These are phyloP conservation scores for Rhinichthys klamathensis DNA, from an alignment of 2,113 vertebrate species.

Conservation along the genomic window DNA sequence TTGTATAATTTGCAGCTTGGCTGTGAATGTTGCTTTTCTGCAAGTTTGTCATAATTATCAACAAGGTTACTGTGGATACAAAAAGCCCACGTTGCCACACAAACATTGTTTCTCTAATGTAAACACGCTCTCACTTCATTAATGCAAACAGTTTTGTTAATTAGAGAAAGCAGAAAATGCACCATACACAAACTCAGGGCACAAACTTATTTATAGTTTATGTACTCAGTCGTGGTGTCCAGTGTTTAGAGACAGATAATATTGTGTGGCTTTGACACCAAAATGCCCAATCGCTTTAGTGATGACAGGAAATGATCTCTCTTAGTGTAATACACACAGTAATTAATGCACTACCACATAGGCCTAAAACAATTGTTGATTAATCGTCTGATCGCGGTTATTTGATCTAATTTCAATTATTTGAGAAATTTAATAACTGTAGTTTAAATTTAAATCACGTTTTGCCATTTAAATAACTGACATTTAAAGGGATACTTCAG, in stretches of 20 bases:
- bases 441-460: not conserved
- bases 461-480: not conserved
- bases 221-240: not conserved
- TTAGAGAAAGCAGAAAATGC: conserved; percentile 4
- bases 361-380: not conserved
- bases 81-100: not conserved
- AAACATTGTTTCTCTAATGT: conserved; percentile 21
- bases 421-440: not conserved
- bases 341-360: not conserved
- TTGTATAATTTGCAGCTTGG: conserved; percentile 35
- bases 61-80: conserved; percentile 31
- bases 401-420: not conserved
- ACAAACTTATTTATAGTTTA: not conserved
- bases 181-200: not conserved
- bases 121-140: conserved; percentile 29
- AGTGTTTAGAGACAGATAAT: not conserved
- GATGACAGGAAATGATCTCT: not conserved
- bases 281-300: not conserved
- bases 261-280: not conserved
- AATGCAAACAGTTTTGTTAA: conserved; percentile 17
- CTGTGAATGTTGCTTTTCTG: conserved; percentile 20
- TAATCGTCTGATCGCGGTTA: not conserved
- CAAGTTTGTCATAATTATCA: conserved; percentile 36
- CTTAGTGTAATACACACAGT: no score
- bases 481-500: no score